A percentile compares a stretch with the other conserved stretches of the same genome.
Conservation (phyloP, 2,888 invertebrate genomes). For the Cantharis lateralis region DNA sequence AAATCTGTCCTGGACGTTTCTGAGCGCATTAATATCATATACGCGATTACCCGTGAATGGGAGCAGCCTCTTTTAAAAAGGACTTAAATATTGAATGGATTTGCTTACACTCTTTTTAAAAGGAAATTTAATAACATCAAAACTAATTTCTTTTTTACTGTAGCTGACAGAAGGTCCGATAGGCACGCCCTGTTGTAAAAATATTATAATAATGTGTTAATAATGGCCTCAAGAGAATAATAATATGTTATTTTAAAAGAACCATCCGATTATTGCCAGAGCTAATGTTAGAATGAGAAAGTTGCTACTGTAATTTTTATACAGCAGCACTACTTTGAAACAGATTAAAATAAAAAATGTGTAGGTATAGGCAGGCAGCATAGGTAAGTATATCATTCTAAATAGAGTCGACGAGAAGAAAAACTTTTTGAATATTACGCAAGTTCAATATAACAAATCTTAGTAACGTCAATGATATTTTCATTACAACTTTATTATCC, state of each 20-base stretch:
- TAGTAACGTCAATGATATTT: not conserved
- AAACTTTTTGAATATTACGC: not conserved
- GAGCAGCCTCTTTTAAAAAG: constrained; percentile 48
- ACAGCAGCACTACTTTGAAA: not conserved
- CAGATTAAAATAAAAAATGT: not conserved
- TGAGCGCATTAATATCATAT: constrained; percentile 56
- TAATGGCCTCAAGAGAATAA: constrained; percentile 54
- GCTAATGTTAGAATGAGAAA: constrained; percentile 15
- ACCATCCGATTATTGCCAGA: constrained; percentile 27
- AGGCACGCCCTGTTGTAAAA: constrained; percentile 55
- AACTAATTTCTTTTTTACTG: constrained; percentile 50
- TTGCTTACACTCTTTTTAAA: constrained; percentile 32
- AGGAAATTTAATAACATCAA: constrained; percentile 36
- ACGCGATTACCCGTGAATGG: constrained; percentile 57
- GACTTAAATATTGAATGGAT: constrained; percentile 43
- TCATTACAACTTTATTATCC: not conserved
- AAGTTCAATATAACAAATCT: not conserved
- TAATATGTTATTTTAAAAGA: constrained; percentile 46
- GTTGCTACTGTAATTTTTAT: not conserved
- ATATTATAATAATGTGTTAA: constrained; percentile 57
- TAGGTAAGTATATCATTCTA: not conserved
- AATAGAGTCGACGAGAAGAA: not conserved
- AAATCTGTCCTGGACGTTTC: constrained; percentile 56
- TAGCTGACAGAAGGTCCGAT: constrained; percentile 54
- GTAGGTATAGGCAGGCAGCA: not conserved